Base-by-base conservation (phyloP, 64 coral and sea anemone species). In the Porites lutea region DNA sequence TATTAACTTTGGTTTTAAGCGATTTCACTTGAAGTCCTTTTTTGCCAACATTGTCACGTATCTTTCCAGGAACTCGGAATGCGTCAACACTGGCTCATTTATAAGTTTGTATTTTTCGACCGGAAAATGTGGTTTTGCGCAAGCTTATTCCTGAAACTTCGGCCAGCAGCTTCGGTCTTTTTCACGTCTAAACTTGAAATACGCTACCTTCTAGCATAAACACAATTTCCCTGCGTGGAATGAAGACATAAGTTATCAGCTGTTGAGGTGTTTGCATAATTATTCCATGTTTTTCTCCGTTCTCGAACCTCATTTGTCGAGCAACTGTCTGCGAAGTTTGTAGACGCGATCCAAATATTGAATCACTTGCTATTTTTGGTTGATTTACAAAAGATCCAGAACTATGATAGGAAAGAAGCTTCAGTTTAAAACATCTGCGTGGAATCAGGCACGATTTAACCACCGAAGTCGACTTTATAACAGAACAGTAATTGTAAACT, bases 341-440 rank as follows among this genome's bases (percentile, higher is more conserved):
- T 0, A 51, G 61, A 45, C 15, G 22, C 63, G 53, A 53, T 16
- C 10, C 47, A 51, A 13, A 64, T 84, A 84, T 69, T 84, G 81
- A 64, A 49, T 84, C 81, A 84, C 16, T 84, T 68, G 3, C 81
- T 84, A 84, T 84, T 84, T 84, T 69, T 10, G 81, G 73, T 4
- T 48, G 5, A 18, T 14, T 15, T 4, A 52, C 48, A 19, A 21
- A 49, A 13, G 73, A 76, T 51, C 18, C 62, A 52, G 12, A 44
- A 84, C 18, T 65, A 8, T 69, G 16, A 68, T 13, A 50, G 3
- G 43, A 3, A 23, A 21, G 43, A 4, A 50, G 19, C 5, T 5
- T 84, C 63, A 21, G 53, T 80, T 7, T 51, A 68, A 67, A 37
- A n/a, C 45, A 52, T n/a, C 15, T 51, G 14, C 63, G n/a, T 52